A percentile compares a stretch with the other conserved stretches of the same genome.
phyloP scores from a whole-genome alignment of 1,140 invertebrate genomes.

The Drosophila tsacasi region DNA sequence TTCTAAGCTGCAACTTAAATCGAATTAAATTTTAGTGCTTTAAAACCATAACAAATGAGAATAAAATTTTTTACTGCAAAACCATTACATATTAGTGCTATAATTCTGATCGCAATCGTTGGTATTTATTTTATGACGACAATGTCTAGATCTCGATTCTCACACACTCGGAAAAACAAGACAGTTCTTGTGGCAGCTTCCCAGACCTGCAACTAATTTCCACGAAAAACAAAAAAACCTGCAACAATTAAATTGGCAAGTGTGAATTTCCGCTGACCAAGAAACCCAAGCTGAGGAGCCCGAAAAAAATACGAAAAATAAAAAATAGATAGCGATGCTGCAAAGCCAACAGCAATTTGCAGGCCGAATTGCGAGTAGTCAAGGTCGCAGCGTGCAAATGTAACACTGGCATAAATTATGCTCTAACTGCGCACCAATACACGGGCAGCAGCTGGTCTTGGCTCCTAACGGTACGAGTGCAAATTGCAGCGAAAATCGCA shows the following conservation, averaged over 20 bases:
- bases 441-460: conserved; percentile 27
- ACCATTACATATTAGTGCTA: not conserved
- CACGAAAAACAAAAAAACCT: conserved; percentile 31
- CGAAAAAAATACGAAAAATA: conserved; percentile 19
- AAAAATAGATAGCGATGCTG: conserved; percentile 17
- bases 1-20: too few relatives aligned
- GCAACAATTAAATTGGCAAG: conserved; percentile 73
- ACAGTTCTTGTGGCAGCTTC: conserved; percentile 26
- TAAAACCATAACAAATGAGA: not conserved
- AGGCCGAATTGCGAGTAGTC: conserved; percentile 55
- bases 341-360: conserved; percentile 59
- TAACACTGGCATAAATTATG: conserved; percentile 81
- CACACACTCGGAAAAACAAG: conserved; percentile 26
- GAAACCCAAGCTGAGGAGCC: conserved; percentile 21
- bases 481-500: conserved; percentile 48
- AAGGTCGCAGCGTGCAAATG: conserved; percentile 76
- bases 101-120: conserved; percentile 5
- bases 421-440: conserved; percentile 24
- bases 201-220: conserved; percentile 60
- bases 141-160: conserved; percentile 27
- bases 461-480: conserved; percentile 58
- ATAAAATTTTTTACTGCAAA: not conserved
- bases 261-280: conserved; percentile 76
- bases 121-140: conserved; percentile 8
- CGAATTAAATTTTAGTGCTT: not conserved